Evolutionary conservation across 2,888 invertebrate species (phyloP).

Genomic region (Drosophila vallismaia): DNA sequence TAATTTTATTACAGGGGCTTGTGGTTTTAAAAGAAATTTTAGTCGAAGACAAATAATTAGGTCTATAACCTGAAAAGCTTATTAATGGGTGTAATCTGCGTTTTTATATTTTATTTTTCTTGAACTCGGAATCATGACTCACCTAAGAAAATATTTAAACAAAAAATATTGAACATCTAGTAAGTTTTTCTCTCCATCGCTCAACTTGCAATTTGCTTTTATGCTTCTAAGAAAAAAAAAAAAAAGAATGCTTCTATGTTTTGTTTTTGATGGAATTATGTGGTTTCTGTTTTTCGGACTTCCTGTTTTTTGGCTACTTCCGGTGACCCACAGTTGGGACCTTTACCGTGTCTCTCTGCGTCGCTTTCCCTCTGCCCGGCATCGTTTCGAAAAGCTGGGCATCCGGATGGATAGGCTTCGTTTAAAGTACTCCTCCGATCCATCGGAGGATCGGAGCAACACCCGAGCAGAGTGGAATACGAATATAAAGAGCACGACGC

Average conservation of each 20-base stretch:
- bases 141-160: slow-evolving; percentile 36
- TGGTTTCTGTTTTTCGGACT: slow-evolving; percentile 9
- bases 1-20: too few species aligned
- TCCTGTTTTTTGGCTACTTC: slow-evolving; percentile 4
- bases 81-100: neutral
- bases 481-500: slow-evolving; percentile 87
- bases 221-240: too few species aligned
- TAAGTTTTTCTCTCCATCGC: slow-evolving; percentile 1
- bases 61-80: neutral
- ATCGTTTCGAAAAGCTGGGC: slow-evolving; percentile 89
- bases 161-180: slow-evolving; percentile 26
- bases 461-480: neutral
- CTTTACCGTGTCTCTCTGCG: slow-evolving; percentile 88
- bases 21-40: too few species aligned
- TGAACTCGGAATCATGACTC: slow-evolving; percentile 22
- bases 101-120: neutral
- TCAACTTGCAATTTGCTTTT: slow-evolving; percentile 15
- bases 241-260: neutral
- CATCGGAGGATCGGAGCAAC: neutral
- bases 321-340: slow-evolving; percentile 1
- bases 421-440: slow-evolving; percentile 81
- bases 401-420: slow-evolving; percentile 85
- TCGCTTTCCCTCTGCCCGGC: slow-evolving; percentile 87
- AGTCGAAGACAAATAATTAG: neutral
- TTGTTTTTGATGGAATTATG: slow-evolving; percentile 36